Evolutionary conservation across 2,113 vertebrate species (phyloP).

Genomic region (Pachycephala philippinensis): DNA sequence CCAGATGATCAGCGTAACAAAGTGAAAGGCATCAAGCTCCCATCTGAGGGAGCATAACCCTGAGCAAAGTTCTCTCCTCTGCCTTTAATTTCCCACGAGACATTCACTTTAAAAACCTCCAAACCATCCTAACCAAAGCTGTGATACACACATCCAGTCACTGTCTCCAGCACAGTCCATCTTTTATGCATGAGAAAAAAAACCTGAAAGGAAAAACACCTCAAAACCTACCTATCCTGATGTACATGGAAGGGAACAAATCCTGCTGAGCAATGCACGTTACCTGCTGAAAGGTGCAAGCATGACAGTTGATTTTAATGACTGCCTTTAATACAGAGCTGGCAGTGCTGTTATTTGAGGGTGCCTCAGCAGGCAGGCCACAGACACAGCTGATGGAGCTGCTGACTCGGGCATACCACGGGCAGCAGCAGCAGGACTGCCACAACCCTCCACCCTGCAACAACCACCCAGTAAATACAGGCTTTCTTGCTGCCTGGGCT

Average conservation of each 20-base stretch:
- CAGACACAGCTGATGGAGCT: background rate
- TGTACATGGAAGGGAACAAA: background rate
- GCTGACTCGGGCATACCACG: background rate
- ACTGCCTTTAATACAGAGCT: background rate
- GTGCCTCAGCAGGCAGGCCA: background rate
- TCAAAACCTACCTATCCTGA: background rate
- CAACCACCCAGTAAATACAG: background rate
- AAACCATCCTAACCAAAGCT: background rate
- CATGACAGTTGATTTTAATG: background rate
- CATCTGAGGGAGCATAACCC: background rate
- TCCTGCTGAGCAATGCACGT: background rate
- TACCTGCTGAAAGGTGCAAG: background rate
- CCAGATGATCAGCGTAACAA: background rate
- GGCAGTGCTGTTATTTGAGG: background rate
- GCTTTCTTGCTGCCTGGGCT: background rate
- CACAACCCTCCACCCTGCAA: background rate
- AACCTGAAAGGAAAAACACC: background rate
- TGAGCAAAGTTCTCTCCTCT: background rate
- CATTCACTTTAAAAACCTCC: background rate
- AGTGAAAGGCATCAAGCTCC: background rate
- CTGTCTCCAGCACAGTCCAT: background rate
- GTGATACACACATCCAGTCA: background rate
- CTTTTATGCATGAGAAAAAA: background rate
- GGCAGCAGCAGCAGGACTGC: background rate
- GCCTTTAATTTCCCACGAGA: background rate